Conservation (phyloP, 1,140 invertebrate species). For the Acromyrmex heyeri region DNA sequence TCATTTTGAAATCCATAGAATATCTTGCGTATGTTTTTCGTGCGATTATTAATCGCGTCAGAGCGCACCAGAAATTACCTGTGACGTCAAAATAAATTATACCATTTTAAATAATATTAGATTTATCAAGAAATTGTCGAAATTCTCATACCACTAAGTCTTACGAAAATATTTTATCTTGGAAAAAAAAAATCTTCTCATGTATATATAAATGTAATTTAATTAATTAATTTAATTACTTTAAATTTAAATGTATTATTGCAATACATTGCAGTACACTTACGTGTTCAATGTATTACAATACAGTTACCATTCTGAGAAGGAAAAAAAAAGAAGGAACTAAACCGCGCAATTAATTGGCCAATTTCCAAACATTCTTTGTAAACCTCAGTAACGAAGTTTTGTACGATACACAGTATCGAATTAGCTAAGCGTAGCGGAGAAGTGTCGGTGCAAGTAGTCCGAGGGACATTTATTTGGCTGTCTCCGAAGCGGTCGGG, state of each 20-base stretch:
- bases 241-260: neutral
- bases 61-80: conserved; percentile 17
- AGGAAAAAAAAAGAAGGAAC: conserved; percentile 45
- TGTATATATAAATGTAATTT: neutral
- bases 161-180: neutral
- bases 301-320: neutral
- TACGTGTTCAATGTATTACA: neutral
- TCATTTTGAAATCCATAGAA: conserved; percentile 59
- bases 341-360: conserved; percentile 40
- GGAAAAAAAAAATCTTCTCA: neutral
- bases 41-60: conserved; percentile 33
- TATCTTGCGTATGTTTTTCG: conserved; percentile 55
- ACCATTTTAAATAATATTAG: neutral
- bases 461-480: conserved; percentile 77
- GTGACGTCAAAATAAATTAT: neutral
- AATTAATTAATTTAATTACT: neutral
- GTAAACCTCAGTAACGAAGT: conserved; percentile 59
- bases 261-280: neutral
- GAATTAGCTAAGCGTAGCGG: conserved; percentile 72
- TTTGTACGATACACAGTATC: conserved; percentile 66
- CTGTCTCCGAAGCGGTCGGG: conserved; percentile 71
- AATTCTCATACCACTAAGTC: neutral
- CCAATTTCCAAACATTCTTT: conserved; percentile 54
- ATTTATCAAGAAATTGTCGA: neutral
- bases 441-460: conserved; percentile 73